These are phyloP conservation scores for Melanotaenia boesemani DNA, from an alignment of 2,797 vertebrate species.

Conservation along the genomic window DNA sequence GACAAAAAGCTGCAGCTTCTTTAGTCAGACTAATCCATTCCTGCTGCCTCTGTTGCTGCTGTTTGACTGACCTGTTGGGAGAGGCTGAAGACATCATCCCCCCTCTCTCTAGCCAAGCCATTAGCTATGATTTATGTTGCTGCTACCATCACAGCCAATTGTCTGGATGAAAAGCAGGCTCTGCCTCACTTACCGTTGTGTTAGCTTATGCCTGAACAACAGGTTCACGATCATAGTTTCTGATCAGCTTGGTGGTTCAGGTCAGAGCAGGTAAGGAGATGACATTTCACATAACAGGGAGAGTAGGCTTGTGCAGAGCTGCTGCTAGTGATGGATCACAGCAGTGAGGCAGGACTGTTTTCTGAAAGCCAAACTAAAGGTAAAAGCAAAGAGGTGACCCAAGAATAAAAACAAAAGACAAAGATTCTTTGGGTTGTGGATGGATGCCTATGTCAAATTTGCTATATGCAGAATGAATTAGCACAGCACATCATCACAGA, in stretches of 20 bases:
- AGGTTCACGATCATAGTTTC: slow-evolving; percentile 58
- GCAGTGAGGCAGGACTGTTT: slow-evolving; percentile 7
- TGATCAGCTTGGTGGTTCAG: slow-evolving; percentile 58
- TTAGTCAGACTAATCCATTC: slow-evolving; percentile 39
- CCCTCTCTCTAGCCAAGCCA: slow-evolving; percentile 61
- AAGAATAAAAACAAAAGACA: slow-evolving; percentile 6
- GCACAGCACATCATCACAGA: neutral
- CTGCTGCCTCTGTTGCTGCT: slow-evolving; percentile 40
- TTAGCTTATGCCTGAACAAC: slow-evolving; percentile 60
- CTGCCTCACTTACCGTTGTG: slow-evolving; percentile 66
- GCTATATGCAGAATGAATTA: neutral
- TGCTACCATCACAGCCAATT: slow-evolving; percentile 82
- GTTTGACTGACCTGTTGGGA: slow-evolving; percentile 62
- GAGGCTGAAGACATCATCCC: slow-evolving; percentile 45
- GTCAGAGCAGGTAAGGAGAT: slow-evolving; percentile 66
- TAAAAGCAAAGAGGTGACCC: neutral
- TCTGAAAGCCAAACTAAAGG: slow-evolving; percentile 8
- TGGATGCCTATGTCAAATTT: neutral
- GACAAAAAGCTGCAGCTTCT: slow-evolving; percentile 22
- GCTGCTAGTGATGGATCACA: slow-evolving; percentile 28
- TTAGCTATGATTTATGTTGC: slow-evolving; percentile 78
- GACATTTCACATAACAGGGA: slow-evolving; percentile 45
- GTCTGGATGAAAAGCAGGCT: slow-evolving; percentile 79
- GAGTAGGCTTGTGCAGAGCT: slow-evolving; percentile 27
- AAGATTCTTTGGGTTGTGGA: slow-evolving; percentile 1